Conservation (phyloP, 2,113 vertebrate genomes). For the Elephas maximus region DNA sequence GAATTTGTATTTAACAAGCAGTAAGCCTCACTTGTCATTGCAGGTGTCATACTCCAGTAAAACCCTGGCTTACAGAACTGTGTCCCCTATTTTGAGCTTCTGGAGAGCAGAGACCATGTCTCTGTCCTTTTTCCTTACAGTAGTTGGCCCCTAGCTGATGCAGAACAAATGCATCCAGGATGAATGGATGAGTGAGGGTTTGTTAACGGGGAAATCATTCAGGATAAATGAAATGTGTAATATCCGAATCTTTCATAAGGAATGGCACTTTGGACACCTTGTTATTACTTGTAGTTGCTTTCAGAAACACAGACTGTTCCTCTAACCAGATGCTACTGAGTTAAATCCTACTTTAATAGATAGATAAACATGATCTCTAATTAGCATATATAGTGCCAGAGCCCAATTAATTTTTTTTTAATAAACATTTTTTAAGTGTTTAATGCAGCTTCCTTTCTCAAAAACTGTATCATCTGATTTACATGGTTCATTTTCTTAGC, state of each 20-base stretch:
- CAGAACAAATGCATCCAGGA: background rate
- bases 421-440: conserved; percentile 32
- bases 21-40: background rate
- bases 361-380: background rate
- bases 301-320: background rate
- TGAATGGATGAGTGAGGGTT: background rate
- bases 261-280: background rate
- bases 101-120: background rate
- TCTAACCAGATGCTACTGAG: background rate
- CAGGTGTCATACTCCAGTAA: background rate
- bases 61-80: background rate
- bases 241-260: conserved; percentile 9
- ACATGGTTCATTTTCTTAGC: background rate
- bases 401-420: background rate
- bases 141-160: background rate
- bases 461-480: background rate
- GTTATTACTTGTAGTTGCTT: background rate
- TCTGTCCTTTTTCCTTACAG: background rate
- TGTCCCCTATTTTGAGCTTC: background rate
- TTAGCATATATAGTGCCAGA: background rate
- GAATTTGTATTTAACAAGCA: background rate
- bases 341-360: background rate
- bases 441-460: background rate
- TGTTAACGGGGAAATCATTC: background rate
- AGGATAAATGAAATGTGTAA: background rate